phyloP scores from a whole-genome alignment of 2,888 invertebrate genomes.

The Diaprepes abbreviatus region DNA sequence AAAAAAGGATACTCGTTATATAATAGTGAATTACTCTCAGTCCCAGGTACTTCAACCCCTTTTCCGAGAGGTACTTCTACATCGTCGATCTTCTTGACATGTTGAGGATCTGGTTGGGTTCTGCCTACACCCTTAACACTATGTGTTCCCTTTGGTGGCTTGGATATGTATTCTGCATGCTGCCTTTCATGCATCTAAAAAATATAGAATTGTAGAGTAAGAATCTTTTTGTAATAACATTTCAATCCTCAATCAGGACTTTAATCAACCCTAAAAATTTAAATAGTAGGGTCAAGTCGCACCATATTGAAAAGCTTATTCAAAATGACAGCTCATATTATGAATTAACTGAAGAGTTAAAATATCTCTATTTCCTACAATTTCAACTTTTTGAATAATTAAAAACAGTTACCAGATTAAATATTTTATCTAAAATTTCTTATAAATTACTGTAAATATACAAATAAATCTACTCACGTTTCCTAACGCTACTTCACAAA shows the following conservation, averaged over 20 bases:
- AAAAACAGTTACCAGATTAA: no score
- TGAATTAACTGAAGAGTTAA: no score
- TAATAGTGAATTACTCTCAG: conserved; percentile 72
- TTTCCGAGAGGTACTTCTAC: conserved; percentile 85
- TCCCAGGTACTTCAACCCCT: conserved; percentile 67
- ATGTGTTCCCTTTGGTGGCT: conserved; percentile 86
- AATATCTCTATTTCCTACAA: no score
- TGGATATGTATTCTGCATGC: conserved; percentile 79
- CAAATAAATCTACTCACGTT: conserved; percentile 76
- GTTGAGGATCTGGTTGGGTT: conserved; percentile 85
- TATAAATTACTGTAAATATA: no score
- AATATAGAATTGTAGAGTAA: not conserved
- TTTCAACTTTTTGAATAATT: no score
- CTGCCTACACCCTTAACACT: conserved; percentile 90
- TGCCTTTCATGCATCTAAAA: conserved; percentile 79
- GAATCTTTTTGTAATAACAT: no score
- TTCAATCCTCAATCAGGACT: no score
- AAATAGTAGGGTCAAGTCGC: no score
- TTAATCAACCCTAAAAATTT: no score
- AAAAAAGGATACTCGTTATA: conserved; percentile 93
- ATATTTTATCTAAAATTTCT: no score
- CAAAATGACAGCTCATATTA: no score
- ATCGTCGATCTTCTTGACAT: conserved; percentile 73
- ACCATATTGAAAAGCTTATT: no score
- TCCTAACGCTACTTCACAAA: conserved; percentile 97